Percentiles rank a stretch among this genome's conserved stretches.
Evolutionary conservation across 2,888 invertebrate genomes (phyloP).

Genomic region (Hofmannophila pseudospretella): DNA sequence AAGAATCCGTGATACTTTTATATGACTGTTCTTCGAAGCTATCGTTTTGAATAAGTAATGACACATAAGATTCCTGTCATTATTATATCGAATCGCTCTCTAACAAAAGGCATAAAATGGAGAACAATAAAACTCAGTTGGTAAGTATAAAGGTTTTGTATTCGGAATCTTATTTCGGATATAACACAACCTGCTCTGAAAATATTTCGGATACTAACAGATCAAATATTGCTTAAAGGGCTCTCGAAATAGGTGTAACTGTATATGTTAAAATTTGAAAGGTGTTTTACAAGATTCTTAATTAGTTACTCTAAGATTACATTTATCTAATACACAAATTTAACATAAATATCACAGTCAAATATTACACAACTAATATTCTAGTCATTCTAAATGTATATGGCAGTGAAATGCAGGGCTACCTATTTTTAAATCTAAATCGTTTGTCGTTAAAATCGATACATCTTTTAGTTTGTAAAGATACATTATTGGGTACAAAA

Average conservation of each 20-base stretch:
- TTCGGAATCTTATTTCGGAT: conserved; percentile 40
- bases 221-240: conserved; percentile 23
- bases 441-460: conserved; percentile 32
- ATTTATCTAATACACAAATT: conserved; percentile 70
- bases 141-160: conserved; percentile 56
- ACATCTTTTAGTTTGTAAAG: conserved; percentile 37
- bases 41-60: conserved; percentile 11
- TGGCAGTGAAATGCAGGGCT: conserved; percentile 68
- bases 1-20: conserved; percentile 18
- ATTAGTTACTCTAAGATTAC: conserved; percentile 44
- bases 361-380: conserved; percentile 69
- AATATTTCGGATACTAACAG: conserved; percentile 43
- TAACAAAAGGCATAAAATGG: conserved; percentile 9
- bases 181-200: conserved; percentile 58
- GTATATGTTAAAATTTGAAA: conserved; percentile 28
- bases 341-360: conserved; percentile 78
- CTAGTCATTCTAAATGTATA: conserved; percentile 58
- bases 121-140: conserved; percentile 35
- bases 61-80: conserved; percentile 12
- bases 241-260: conserved; percentile 28
- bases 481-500: conserved; percentile 25
- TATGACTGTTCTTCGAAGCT: conserved; percentile 14
- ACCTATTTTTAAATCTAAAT: conserved; percentile 28
- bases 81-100: conserved; percentile 3
- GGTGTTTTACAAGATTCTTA: conserved; percentile 18